Base-by-base conservation (phyloP, 1,140 invertebrate genomes). In the Eciton burchellii region DNA sequence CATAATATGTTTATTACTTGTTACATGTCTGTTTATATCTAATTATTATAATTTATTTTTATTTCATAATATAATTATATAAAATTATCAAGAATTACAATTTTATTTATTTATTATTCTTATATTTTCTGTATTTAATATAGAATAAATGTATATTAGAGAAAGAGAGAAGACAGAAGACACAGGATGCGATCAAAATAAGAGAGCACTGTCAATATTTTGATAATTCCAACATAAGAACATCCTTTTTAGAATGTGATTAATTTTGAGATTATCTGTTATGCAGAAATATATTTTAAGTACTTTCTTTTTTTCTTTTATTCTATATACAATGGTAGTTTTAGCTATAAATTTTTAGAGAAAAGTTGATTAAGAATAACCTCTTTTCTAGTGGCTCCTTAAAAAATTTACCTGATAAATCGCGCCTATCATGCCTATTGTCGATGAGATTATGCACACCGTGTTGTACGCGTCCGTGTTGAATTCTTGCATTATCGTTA, bases 381-480 rank as follows among this genome's bases (percentile, higher is more conserved):
- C 2, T n/a, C 2, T n/a, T 66, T 54, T 3, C 11, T 57, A 60
- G 12, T 1, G 16, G 11, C 43, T 26, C 11, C 5, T 0, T 19
- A 3, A 0, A n/a, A 9, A 54, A 86, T 84, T 83, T 91, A 97
- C 96, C 95, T 97, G 97, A 93, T 97, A 97, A 56, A 96, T 87
- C 21, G 97, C 96, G 63, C 97, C 97, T 11, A 96, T 86, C 49
- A 97, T 96, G 43, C 97, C 97, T 87, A 97, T 94, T 11, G 95
- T 89, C 1, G 97, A 97, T 0, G 96, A 97, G 24, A 96, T 89
- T 89, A 97, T 94, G 90, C 96, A 97, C 11, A 97, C 95, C 19
- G 91, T 93, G 90, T 97, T 97, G 91, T 97, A 97, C 9, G 95
- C 94, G 85, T 95, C 94, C 0, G 96, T 95, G 88, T 97, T 95